These are phyloP conservation scores for Xiphophorus birchmanni DNA, from an alignment of 2,797 vertebrate genomes.

Conservation along the genomic window DNA sequence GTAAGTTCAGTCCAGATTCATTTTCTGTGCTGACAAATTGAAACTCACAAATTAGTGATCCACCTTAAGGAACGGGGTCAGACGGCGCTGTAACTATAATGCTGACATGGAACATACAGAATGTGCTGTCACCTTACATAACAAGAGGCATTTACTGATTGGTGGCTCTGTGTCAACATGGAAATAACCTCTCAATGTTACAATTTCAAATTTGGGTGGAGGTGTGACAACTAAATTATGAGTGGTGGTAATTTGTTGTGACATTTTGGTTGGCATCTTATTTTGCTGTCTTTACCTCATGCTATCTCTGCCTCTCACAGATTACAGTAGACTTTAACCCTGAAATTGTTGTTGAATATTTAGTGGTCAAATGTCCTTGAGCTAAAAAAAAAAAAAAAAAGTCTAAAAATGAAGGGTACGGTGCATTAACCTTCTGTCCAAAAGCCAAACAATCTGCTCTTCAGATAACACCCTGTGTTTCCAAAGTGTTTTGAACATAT, in stretches of 20 bases:
- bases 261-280: slow-evolving; percentile 25
- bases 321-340: slow-evolving; percentile 48
- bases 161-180: slow-evolving; percentile 26
- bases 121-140: slow-evolving; percentile 29
- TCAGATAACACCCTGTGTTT: slow-evolving; percentile 62
- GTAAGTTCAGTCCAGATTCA: slow-evolving; percentile 12
- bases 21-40: slow-evolving; percentile 38
- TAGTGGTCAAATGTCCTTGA: slow-evolving; percentile 75
- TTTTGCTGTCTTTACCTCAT: slow-evolving; percentile 19
- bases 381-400: slow-evolving; percentile 41
- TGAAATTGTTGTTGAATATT: slow-evolving; percentile 59
- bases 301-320: slow-evolving; percentile 38
- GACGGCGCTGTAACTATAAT: slow-evolving; percentile 25
- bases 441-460: slow-evolving; percentile 65
- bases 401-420: slow-evolving; percentile 52
- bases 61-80: slow-evolving; percentile 35
- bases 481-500: slow-evolving; percentile 60
- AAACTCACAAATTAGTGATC: slow-evolving; percentile 37
- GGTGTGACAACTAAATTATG: not conserved
- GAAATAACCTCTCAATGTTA: slow-evolving; percentile 40
- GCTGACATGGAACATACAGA: slow-evolving; percentile 32
- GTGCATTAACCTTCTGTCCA: slow-evolving; percentile 49
- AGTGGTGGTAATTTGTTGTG: slow-evolving; percentile 14
- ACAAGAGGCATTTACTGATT: slow-evolving; percentile 25
- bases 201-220: slow-evolving; percentile 33